Evolutionary conservation across 2,113 vertebrate species (phyloP), one percentile per base, ranked within the genome.

Genomic region (Daboia siamensis): DNA sequence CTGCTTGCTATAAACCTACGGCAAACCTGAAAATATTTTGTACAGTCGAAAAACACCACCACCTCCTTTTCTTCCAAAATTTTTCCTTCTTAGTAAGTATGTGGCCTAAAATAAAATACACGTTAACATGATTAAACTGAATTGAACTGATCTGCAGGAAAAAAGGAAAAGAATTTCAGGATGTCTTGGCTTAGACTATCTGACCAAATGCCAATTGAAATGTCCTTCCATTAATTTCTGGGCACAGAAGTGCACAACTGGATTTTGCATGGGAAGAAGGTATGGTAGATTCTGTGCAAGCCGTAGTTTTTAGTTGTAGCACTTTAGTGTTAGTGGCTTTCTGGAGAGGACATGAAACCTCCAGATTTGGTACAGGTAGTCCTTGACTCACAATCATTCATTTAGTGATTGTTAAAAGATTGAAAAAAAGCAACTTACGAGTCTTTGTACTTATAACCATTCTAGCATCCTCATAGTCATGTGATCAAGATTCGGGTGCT

Each of bases 271-370:
- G 52, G 0, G 0, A 24, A 51, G 64, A 64, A 85, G 90, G 39
- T 39, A 10, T 46, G 89, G 52, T 52, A 20, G 10, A 1, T 93
- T 92, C 59, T 57, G 64, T 93, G 56, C 0, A 0, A 88, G 91
- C 92, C 91, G 94, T 90, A 94, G 15, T 51, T 26, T 90, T 93
- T 56, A 44, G 51, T 93, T 93, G 91, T 90, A 95, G 93, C 64
- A 95, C 94, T 94, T 94, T 90, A 94, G 87, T 56, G 90, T 74
- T 93, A 61, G 88, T 69, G 86, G 93, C 86, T 20, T 94, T 93
- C 80, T 86, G 61, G 88, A 95, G 74, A 46, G 96, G 24, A 51
- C 93, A 89, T 4, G 93, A 64, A 91, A 39, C 52, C 92, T 93
- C 74, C n/a, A 48, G 91, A 93, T 51, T 55, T 94, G 90, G 29